phyloP scores from a whole-genome alignment of 2,113 vertebrate species.

The Macroglossus sobrinus region DNA sequence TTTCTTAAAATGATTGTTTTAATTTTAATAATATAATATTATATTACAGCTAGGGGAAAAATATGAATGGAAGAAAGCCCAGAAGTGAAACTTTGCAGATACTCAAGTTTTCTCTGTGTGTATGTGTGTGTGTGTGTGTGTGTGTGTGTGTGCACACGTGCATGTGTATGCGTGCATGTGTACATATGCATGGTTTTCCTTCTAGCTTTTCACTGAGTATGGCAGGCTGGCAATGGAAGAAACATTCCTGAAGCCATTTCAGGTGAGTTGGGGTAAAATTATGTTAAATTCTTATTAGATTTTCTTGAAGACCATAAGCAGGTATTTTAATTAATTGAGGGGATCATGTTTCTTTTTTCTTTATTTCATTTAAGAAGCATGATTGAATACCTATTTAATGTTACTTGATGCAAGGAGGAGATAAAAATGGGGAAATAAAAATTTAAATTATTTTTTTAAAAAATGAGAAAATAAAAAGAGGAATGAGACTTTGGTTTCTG shows the following conservation, averaged over 20 bases:
- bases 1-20: slow-evolving; percentile 17
- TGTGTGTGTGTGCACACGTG: not conserved
- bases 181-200: slow-evolving; percentile 18
- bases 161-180: not conserved
- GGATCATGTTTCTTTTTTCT: not conserved
- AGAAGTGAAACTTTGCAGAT: slow-evolving; percentile 16
- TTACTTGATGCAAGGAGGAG: not conserved
- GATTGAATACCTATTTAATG: not conserved
- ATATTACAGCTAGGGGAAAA: not conserved
- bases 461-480: not conserved
- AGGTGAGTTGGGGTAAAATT: slow-evolving; percentile 83
- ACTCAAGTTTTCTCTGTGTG: not conserved
- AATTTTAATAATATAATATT: slow-evolving; percentile 4
- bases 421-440: not conserved
- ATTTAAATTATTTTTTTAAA: not conserved
- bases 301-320: slow-evolving; percentile 2
- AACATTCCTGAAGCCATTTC: slow-evolving; percentile 97
- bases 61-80: slow-evolving; percentile 27
- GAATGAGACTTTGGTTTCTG: not conserved
- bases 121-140: not conserved
- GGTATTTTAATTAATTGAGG: not conserved
- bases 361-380: slow-evolving; percentile 27
- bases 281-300: not conserved
- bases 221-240: slow-evolving; percentile 98
- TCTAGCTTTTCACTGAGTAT: slow-evolving; percentile 97